Percentiles rank a stretch among this genome's conserved stretches.
These are phyloP conservation scores for Lomographa bimaculata DNA, from an alignment of 2,888 invertebrate species.

Conservation along the genomic window DNA sequence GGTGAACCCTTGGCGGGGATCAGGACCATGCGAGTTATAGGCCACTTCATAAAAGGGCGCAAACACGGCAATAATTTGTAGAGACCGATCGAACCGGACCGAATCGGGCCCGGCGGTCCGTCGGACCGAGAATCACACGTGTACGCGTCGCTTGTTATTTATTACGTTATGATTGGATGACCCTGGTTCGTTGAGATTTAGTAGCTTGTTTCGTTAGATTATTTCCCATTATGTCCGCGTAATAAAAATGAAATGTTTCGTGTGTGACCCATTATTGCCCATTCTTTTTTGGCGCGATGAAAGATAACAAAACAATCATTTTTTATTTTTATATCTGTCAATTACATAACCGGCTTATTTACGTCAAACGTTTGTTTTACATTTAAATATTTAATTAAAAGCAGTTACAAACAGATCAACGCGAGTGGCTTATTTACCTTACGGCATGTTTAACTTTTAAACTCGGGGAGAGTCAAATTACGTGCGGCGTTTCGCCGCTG, in stretches of 20 bases:
- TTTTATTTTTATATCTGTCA: too few species aligned
- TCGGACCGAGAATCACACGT: constrained; percentile 23
- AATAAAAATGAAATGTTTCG: constrained; percentile 20
- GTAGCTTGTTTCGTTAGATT: constrained; percentile 19
- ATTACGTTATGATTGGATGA: constrained; percentile 47
- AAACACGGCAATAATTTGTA: constrained; percentile 48
- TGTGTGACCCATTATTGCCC: constrained; percentile 4
- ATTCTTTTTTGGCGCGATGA: constrained; percentile 5
- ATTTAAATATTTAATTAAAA: constrained; percentile 21
- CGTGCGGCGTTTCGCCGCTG: constrained; percentile 8
- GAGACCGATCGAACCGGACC: constrained; percentile 19
- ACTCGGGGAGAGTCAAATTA: constrained; percentile 12
- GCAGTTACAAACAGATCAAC: constrained; percentile 21
- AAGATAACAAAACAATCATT: too few species aligned
- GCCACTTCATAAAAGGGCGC: constrained; percentile 41
- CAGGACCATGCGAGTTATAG: constrained; percentile 30
- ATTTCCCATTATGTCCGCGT: constrained; percentile 20
- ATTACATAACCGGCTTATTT: too few species aligned
- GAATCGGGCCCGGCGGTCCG: constrained; percentile 23
- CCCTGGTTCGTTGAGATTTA: constrained; percentile 38
- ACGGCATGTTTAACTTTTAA: constrained; percentile 20
- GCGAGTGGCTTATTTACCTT: constrained; percentile 19
- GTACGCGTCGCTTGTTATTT: constrained; percentile 37
- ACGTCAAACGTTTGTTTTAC: neutral
- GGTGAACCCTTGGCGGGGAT: constrained; percentile 22